Evolutionary conservation across 2,888 invertebrate species (phyloP).

Genomic region (Thymelicus acteon): DNA sequence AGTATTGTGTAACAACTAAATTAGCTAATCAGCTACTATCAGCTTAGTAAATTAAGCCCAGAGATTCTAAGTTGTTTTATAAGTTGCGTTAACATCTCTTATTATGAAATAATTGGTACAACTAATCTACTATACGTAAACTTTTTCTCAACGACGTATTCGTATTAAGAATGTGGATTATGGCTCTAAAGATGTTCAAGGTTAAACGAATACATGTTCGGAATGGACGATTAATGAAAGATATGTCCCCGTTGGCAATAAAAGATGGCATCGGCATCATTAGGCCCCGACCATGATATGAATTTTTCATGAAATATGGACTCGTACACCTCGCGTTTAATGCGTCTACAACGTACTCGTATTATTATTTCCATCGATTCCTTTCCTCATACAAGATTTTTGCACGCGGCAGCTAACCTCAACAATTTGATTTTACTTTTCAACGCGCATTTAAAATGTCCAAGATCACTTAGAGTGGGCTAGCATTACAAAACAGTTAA

Average conservation of each 20-base stretch:
- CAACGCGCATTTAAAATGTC: slow-evolving; percentile 62
- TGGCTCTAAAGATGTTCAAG: slow-evolving; percentile 35
- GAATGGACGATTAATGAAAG: slow-evolving; percentile 76
- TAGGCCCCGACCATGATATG: slow-evolving; percentile 74
- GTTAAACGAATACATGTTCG: slow-evolving; percentile 57
- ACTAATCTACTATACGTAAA: no score
- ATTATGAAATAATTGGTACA: no score
- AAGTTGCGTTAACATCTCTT: no score
- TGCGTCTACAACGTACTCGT: slow-evolving; percentile 59
- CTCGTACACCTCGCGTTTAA: slow-evolving; percentile 65
- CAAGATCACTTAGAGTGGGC: slow-evolving; percentile 48
- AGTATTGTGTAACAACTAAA: no score
- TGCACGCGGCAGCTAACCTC: slow-evolving; percentile 52
- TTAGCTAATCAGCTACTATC: no score
- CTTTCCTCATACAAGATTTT: slow-evolving; percentile 63
- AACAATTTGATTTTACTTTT: slow-evolving; percentile 63
- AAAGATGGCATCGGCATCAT: slow-evolving; percentile 79
- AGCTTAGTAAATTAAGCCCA: no score
- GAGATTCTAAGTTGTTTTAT: no score
- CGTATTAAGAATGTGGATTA: neutral
- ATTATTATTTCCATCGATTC: slow-evolving; percentile 69
- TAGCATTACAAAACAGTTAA: slow-evolving; percentile 51
- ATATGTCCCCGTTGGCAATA: slow-evolving; percentile 74
- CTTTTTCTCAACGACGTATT: no score
- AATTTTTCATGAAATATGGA: slow-evolving; percentile 83